These are phyloP conservation scores for Amphilophus citrinellus DNA, from an alignment of 2,113 vertebrate species.

Conservation along the genomic window DNA sequence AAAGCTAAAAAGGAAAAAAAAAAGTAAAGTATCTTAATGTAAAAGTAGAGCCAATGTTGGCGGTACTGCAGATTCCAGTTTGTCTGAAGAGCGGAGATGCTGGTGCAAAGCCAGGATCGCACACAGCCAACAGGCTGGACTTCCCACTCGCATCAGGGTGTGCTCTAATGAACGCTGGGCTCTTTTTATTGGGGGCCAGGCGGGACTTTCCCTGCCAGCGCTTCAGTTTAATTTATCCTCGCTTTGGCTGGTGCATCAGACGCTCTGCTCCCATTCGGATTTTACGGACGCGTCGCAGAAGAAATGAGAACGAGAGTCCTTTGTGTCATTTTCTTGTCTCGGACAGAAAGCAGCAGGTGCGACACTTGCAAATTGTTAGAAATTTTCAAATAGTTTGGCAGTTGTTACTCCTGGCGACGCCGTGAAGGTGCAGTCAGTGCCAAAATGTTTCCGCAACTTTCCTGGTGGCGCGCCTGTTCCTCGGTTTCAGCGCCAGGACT, in stretches of 20 bases:
- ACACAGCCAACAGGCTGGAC: slow-evolving; percentile 4
- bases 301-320: background rate
- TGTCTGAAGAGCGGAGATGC: background rate
- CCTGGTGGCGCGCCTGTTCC: slow-evolving; percentile 34
- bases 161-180: background rate
- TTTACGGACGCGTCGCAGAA: slow-evolving; percentile 28
- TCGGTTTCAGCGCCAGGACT: slow-evolving; percentile 9
- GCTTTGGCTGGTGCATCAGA: background rate
- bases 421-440: slow-evolving; percentile 4
- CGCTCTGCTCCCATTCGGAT: background rate
- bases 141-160: slow-evolving; percentile 12
- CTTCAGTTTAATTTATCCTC: background rate
- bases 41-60: background rate
- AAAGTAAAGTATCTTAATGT: background rate
- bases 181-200: background rate
- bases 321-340: background rate
- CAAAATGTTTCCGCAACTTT: slow-evolving; percentile 31
- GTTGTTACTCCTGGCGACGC: background rate
- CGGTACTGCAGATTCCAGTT: background rate
- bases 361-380: background rate
- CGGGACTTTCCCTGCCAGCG: background rate
- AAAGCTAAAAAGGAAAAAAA: background rate
- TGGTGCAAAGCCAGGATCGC: slow-evolving; percentile 13
- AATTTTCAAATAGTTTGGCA: background rate
- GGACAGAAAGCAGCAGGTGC: background rate